A percentile compares a stretch with the other conserved stretches of the same genome.
phyloP scores from a whole-genome alignment of 2,797 vertebrate species.

The Meriones psammophilus region DNA sequence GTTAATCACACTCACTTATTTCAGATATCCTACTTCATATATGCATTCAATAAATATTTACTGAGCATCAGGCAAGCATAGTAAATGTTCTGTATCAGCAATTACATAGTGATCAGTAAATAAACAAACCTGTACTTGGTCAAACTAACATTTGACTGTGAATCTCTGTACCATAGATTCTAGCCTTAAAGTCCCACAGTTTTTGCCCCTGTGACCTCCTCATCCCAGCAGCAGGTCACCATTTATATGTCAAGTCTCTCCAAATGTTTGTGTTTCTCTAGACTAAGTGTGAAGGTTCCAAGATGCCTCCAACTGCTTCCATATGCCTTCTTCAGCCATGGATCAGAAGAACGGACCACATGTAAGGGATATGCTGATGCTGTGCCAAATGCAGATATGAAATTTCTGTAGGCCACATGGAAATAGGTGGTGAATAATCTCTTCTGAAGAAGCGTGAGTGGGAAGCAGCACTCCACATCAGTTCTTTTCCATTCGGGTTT shows the following conservation, averaged over 20 bases:
- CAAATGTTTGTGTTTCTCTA: not conserved
- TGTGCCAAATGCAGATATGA: not conserved
- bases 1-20: not conserved
- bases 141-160: not conserved
- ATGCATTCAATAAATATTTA: constrained; percentile 45
- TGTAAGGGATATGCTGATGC: not conserved
- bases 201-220: not conserved
- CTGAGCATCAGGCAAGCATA: not conserved
- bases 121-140: not conserved
- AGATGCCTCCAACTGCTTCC: not conserved
- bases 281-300: not conserved
- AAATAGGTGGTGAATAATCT: not conserved
- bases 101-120: not conserved
- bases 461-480: not conserved
- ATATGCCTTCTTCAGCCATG: not conserved
- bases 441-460: not conserved
- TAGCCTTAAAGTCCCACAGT: not conserved
- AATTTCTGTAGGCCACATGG: not conserved
- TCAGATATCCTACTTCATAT: not conserved
- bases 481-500: not conserved
- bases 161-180: not conserved
- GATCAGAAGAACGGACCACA: not conserved
- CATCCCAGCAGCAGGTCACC: not conserved
- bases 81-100: not conserved
- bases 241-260: not conserved